Evolutionary conservation across 2,888 invertebrate genomes (phyloP), one percentile per base, ranked within the genome.

Genomic region (Sisyra terminalis): DNA sequence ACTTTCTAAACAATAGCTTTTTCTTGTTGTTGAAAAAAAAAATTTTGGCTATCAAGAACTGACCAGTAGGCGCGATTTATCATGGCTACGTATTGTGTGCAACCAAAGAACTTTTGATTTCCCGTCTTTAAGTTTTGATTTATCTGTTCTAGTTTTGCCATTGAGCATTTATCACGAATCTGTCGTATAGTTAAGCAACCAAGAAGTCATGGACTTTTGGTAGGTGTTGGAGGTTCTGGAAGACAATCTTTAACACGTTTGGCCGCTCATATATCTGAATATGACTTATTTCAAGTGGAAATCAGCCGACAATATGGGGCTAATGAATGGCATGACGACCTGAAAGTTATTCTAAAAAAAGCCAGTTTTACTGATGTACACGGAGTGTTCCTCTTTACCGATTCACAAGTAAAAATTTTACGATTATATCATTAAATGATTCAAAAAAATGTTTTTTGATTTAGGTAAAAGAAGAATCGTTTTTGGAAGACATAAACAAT

Each of bases 161-260:
- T 94, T 50, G 93, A 94, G 65, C 94, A 94, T 66, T 71, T 94
- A 53, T 90, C 92, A 2, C 77, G 87, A 51, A 81, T 94, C 51
- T 82, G 84, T 54, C 80, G 93, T 49, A 85, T 94, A 55, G 67
- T 94, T 52, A 86, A 89, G 55, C 92, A 92, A 64, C 92, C 93
- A 7, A 73, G 87, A 50, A 87, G 87, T 55, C 93, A 94, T 65
- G 88, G 82, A 31, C 67, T 92, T 45, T 66, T 93, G 32, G 84
- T 93, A 9, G 94, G 94, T 4, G 84, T 93, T 18, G 92, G 92
- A 14, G 94, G 94, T 42, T 90, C 92, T 3, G 93, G 94, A 7
- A 69, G 92, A 39, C 93, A 93, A 66, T 92, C 92, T 5, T 69
- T 93, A 47, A 87, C 90, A 2, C 71, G 89, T 43, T 68, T 94